Conservation (phyloP, 2,888 invertebrate genomes). For the Helleia helle region DNA sequence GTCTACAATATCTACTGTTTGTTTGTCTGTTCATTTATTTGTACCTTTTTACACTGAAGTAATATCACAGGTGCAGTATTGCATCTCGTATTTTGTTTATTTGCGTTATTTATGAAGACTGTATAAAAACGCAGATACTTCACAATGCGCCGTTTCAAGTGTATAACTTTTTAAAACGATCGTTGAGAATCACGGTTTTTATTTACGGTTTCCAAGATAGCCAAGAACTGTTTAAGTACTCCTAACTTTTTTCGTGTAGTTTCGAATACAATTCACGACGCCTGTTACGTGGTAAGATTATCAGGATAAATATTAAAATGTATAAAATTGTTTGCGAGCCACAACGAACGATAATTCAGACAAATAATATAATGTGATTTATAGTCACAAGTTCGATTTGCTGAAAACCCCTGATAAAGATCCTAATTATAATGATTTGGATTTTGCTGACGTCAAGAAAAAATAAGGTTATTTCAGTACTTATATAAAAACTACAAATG, state of each 20-base stretch:
- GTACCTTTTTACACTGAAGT: too few relatives aligned
- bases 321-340: neutral
- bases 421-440: too few relatives aligned
- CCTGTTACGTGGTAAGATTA: constrained; percentile 14
- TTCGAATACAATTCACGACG: constrained; percentile 12
- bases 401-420: too few relatives aligned
- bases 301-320: constrained; percentile 5
- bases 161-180: constrained; percentile 12
- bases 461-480: too few relatives aligned
- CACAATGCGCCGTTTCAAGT: constrained; percentile 8
- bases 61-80: too few relatives aligned
- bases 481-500: too few relatives aligned
- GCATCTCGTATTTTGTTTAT: neutral
- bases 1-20: too few relatives aligned
- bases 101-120: neutral
- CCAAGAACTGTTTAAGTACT: constrained; percentile 12
- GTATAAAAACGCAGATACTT: constrained; percentile 4
- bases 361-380: too few relatives aligned
- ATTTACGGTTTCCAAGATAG: constrained; percentile 10
- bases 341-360: too few relatives aligned
- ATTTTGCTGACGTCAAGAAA: too few relatives aligned
- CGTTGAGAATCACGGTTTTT: constrained; percentile 10
- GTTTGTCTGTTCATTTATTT: too few relatives aligned
- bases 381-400: too few relatives aligned
- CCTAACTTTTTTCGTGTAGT: constrained; percentile 16